Percentiles rank a stretch among this genome's conserved stretches.
These are phyloP conservation scores for Drosophila lacteicornis DNA, from an alignment of 1,140 invertebrate species.

Conservation along the genomic window DNA sequence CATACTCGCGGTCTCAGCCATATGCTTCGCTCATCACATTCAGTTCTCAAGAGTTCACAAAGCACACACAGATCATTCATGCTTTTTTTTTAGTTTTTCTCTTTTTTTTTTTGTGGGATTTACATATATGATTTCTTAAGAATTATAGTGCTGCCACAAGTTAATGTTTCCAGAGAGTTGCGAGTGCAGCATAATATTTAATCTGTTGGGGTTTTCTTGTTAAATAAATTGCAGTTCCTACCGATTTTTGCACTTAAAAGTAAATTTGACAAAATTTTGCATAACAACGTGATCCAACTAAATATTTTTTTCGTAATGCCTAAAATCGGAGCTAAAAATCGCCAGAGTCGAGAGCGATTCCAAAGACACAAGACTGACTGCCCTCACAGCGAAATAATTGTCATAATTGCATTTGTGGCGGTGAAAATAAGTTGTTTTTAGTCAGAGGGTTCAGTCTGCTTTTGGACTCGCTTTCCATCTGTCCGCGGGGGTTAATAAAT, in stretches of 20 bases:
- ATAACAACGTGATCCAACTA: slow-evolving; percentile 22
- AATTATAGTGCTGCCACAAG: slow-evolving; percentile 40
- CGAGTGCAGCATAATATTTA: slow-evolving; percentile 33
- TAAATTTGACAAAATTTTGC: slow-evolving; percentile 39
- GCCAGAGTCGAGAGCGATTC: slow-evolving; percentile 11
- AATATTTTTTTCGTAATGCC: slow-evolving; percentile 27
- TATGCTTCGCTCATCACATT: slow-evolving; percentile 47
- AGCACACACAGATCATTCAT: slow-evolving; percentile 24
- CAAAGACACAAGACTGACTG: slow-evolving; percentile 29
- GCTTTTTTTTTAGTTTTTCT: slow-evolving; percentile 13
- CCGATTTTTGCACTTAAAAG: slow-evolving; percentile 54
- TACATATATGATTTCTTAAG: slow-evolving; percentile 38
- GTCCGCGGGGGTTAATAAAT: neutral
- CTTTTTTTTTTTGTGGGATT: slow-evolving; percentile 2
- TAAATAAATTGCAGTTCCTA: slow-evolving; percentile 22
- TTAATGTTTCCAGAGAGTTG: slow-evolving; percentile 55
- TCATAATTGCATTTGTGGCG: slow-evolving; percentile 29
- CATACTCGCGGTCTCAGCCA: slow-evolving; percentile 16
- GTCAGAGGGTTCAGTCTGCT: slow-evolving; percentile 12
- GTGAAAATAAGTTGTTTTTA: neutral
- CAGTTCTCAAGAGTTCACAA: slow-evolving; percentile 18
- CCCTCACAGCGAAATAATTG: slow-evolving; percentile 36
- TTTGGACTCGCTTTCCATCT: slow-evolving; percentile 10
- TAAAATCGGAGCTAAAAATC: slow-evolving; percentile 48
- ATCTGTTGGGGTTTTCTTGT: slow-evolving; percentile 2